Evolutionary conservation across 2,888 invertebrate genomes (phyloP), one percentile per base, ranked within the genome.

Genomic region (Pachycephus smyrnensis): DNA sequence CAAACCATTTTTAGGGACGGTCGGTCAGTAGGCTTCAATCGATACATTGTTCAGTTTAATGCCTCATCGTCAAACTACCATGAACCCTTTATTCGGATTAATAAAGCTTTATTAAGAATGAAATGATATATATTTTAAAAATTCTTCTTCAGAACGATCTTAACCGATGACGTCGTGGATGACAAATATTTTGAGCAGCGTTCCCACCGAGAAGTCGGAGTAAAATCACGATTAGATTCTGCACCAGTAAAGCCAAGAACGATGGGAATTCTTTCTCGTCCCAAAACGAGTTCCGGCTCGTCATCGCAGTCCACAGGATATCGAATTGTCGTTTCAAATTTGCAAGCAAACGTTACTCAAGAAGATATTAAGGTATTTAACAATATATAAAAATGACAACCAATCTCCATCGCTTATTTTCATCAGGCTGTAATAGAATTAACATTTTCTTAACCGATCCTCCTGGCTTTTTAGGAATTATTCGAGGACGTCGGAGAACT

Each of bases 401-500:
- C 23, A 55, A 23, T 33, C 12, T 9, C 31, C 12, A 31, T 31
- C 71, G 71, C 30, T 33, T 11, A 71, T 12, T 71, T 71, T 71
- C 71, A 33, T 3, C 12, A 31, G 12, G 3, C 31, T 30, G 12
- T 69, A 32, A 32, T 32, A 32, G 30, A 30, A 69, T 12, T 69
- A 32, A 23, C 32, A n/a, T 40, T 2, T 68, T 33, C n/a, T 81
- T 73, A 40, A 55, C 23, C 55, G 23, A 23, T 23, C 15, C 23
- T 11, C 15, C 23, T 71, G 71, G 9, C 11, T 23, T 33, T 36
- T 6, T 37, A 97, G 97, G 98, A 98, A 92, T 92, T 98, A 73
- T 98, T 98, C 93, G 97, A 97, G 88, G 98, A 98, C 89, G 96
- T 98, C 81, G 98, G 98, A 0, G 96, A 97, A 73, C 93, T 98